Evolutionary conservation across 35 echinoderm and acorn worm species (phyloP).

Genomic region (Amphiura filiformis): DNA sequence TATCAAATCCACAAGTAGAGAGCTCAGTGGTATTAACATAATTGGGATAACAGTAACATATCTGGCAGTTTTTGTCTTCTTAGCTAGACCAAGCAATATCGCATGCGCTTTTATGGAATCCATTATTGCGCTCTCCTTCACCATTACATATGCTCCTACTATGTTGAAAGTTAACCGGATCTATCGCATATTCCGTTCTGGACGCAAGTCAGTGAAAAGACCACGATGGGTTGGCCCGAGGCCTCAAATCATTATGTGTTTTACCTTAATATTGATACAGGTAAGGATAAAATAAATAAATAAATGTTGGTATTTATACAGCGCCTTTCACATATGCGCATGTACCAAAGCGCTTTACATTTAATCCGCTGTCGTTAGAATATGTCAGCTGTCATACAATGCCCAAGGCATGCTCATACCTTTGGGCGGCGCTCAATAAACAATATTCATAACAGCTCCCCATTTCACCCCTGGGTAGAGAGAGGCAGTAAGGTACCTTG

Average conservation of each 20-base stretch:
- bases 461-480: too few species aligned
- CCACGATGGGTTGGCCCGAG: slow-evolving; percentile 20
- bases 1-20: slow-evolving; percentile 31
- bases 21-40: slow-evolving; percentile 24
- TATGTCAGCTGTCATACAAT: too few species aligned
- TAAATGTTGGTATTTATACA: too few species aligned
- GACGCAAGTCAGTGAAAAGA: slow-evolving; percentile 25
- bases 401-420: too few species aligned
- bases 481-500: too few species aligned
- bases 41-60: not conserved
- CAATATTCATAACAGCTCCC: too few species aligned
- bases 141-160: slow-evolving; percentile 9
- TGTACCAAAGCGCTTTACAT: too few species aligned
- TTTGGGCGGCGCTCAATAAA: too few species aligned
- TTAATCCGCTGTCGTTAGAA: too few species aligned
- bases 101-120: not conserved
- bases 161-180: slow-evolving; percentile 40
- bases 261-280: slow-evolving; percentile 2
- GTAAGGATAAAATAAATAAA: too few species aligned
- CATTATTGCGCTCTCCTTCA: slow-evolving; percentile 17
- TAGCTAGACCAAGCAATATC: not conserved
- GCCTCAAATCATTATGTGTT: slow-evolving; percentile 2
- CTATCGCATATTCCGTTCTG: slow-evolving; percentile 30
- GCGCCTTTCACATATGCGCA: too few species aligned
- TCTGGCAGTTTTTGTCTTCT: not conserved